Evolutionary conservation across 2,888 invertebrate species (phyloP), one percentile per base, ranked within the genome.

Genomic region (Aspidiotus rigidus): DNA sequence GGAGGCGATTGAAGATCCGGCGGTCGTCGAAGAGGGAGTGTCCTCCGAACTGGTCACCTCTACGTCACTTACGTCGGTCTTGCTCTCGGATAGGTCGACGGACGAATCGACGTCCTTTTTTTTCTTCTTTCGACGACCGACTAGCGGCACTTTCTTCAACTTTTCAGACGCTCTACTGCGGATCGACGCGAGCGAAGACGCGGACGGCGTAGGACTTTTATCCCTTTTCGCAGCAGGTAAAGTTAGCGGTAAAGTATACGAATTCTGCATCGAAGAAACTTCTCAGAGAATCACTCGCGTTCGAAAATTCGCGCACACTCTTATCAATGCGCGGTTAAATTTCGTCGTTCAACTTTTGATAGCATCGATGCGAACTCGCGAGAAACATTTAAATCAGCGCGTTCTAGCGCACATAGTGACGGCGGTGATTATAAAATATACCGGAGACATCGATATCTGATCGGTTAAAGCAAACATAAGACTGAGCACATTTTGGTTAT

Each of bases 101-200:
- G 16, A 16, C 9, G 53, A 44, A 7, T 44, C 62, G 49, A 39
- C 17, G 17, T 15, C 13, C 10, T 13, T 40, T 15, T 55, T 55
- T 39, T 64, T 64, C 64, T 64, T 64, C 44, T 62, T 62, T 39
- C 15, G 53, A 2, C 54, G 49, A 2, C 54, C 39, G n/a, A 64
- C 6, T 16, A 57, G 57, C 15, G 57, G 57, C 11, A 40, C n/a
- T 16, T 64, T 62, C 13, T 62, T 64, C 16, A 62, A 17, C 49
- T 62, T 62, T 8, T 49, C 62, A 2, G 49, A 42, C 44, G 62
- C 49, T 42, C 44, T 49, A 9, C 17, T 64, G 16, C 40, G 53
- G 42, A 64, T 40, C 44, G 66, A 59, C 53, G 57, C 57, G 11
- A 66, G 49, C 28, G 66, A 57, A 6, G 66, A 66, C 44, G 66